Conservation (phyloP, 1,140 invertebrate genomes). For the Drosophila equinoxialis region DNA sequence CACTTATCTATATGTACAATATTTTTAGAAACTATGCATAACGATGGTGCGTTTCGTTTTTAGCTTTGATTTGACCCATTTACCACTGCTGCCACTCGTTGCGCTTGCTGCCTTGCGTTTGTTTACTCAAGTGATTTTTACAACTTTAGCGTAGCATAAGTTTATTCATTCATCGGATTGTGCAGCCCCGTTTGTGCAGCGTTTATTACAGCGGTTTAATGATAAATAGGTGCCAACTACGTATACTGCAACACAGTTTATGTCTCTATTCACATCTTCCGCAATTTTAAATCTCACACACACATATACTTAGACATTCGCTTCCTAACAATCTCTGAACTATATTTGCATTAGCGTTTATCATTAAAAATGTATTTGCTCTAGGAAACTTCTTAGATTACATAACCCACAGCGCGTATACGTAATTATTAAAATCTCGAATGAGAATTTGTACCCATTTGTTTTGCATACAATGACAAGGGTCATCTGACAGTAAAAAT, state of each 20-base stretch:
- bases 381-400: constrained; percentile 2
- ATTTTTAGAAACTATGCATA: constrained; percentile 18
- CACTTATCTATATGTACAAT: constrained; percentile 26
- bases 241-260: neutral
- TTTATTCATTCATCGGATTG: constrained; percentile 18
- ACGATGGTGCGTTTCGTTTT: constrained; percentile 38
- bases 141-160: constrained; percentile 12
- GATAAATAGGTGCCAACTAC: constrained; percentile 14
- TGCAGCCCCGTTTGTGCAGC: neutral
- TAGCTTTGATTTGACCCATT: constrained; percentile 59
- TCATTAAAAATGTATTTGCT: neutral
- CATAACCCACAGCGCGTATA: constrained; percentile 9
- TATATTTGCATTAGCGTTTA: neutral
- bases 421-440: neutral
- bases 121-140: constrained; percentile 22
- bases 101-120: constrained; percentile 15
- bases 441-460: neutral
- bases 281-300: neutral
- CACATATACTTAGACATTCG: too few species aligned
- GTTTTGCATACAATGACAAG: neutral
- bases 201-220: constrained; percentile 14
- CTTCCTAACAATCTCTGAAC: neutral
- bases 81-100: constrained; percentile 15
- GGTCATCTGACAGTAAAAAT: neutral
- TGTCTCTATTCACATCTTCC: neutral